Percentiles rank a stretch among this genome's conserved stretches.
phyloP scores from a whole-genome alignment of 2,888 invertebrate genomes.

The Athalia circularis region DNA sequence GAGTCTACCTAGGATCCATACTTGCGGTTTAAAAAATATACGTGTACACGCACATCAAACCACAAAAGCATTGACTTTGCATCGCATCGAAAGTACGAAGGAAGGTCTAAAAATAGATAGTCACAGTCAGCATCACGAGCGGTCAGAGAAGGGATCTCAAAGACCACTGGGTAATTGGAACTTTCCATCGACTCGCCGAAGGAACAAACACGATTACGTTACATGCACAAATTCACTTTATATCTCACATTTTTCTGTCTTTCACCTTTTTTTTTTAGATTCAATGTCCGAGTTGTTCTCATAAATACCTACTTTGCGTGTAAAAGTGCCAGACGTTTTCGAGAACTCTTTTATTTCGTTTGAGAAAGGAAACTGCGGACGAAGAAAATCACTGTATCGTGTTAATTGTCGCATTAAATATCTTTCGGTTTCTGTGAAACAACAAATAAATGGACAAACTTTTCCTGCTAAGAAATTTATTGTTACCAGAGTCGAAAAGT shows the following conservation, averaged over 20 bases:
- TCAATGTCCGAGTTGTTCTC: no score
- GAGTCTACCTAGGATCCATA: not conserved
- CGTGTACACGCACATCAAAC: not conserved
- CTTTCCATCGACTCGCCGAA: constrained; percentile 13
- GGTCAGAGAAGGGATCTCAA: constrained; percentile 15
- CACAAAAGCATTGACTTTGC: constrained; percentile 30
- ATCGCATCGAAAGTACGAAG: not conserved
- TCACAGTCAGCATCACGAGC: constrained; percentile 27
- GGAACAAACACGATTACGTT: constrained; percentile 19
- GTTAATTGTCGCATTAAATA: no score
- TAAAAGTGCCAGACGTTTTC: no score
- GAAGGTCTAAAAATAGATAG: constrained; percentile 36
- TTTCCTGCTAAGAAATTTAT: not conserved
- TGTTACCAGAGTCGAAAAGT: not conserved
- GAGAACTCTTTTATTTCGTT: no score
- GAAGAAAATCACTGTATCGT: no score
- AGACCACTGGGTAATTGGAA: constrained; percentile 23
- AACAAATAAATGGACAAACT: no score
- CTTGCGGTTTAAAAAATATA: not conserved
- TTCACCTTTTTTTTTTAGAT: no score
- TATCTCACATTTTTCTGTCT: no score
- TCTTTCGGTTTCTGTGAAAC: no score
- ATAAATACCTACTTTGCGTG: no score
- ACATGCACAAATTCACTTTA: no score
- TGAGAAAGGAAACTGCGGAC: no score